Evolutionary conservation across 2,888 invertebrate genomes (phyloP).

Genomic region (Gnatocerus cornutus): DNA sequence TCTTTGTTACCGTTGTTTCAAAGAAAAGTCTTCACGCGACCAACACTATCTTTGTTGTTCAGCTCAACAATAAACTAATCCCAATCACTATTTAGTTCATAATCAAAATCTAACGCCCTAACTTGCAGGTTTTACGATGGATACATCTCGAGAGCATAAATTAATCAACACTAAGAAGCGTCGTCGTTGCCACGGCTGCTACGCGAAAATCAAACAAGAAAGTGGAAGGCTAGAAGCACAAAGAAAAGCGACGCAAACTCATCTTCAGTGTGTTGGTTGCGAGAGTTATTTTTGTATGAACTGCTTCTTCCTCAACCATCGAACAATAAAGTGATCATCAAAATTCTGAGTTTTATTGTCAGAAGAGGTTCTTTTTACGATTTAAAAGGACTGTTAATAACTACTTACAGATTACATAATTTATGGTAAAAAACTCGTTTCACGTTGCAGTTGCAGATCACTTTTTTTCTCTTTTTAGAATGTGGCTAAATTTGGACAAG

Average conservation of each 20-base stretch:
- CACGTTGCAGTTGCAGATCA: constrained; percentile 14
- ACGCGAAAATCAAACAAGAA: constrained; percentile 1
- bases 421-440: too few relatives aligned
- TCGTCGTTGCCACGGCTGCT: constrained; percentile 4
- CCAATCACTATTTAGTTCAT: background rate
- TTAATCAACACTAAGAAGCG: background rate
- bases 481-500: too few relatives aligned
- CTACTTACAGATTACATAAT: too few relatives aligned
- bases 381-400: too few relatives aligned
- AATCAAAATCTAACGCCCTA: background rate
- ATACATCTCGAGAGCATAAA: background rate
- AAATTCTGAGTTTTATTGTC: background rate
- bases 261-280: background rate
- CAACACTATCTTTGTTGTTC: background rate
- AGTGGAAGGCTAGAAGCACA: constrained; percentile 6
- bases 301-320: background rate
- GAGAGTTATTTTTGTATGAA: constrained; percentile 3
- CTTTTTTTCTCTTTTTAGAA: too few relatives aligned
- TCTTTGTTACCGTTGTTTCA: background rate
- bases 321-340: background rate
- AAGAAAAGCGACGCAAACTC: background rate
- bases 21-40: background rate
- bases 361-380: background rate
- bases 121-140: background rate
- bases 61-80: background rate